phyloP scores from a whole-genome alignment of 1,140 invertebrate genomes.

The Bombus terrestris region DNA sequence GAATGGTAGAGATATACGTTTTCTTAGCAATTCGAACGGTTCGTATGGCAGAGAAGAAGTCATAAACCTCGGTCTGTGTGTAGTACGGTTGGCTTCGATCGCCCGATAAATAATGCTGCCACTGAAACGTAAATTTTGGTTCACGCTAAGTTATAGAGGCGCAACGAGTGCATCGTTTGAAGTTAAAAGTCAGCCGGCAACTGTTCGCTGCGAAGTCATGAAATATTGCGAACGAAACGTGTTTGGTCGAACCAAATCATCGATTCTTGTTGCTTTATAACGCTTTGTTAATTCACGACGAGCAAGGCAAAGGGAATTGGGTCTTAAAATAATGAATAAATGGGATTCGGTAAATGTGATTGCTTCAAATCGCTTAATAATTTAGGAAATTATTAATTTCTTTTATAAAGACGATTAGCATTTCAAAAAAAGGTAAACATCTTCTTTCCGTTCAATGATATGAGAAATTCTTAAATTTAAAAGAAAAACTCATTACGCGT shows the following conservation, averaged over 20 bases:
- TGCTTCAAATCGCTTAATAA: no score
- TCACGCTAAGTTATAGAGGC: conserved; percentile 29
- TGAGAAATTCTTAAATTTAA: no score
- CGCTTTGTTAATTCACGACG: not conserved
- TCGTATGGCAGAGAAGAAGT: conserved; percentile 35
- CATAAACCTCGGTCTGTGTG: conserved; percentile 32
- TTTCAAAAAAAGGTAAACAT: no score
- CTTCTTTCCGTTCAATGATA: no score
- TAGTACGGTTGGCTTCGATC: not conserved
- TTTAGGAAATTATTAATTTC: no score
- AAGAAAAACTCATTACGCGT: not conserved
- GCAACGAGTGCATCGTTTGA: conserved; percentile 35
- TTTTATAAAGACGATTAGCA: no score
- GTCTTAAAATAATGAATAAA: not conserved
- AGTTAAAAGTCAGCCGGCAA: conserved; percentile 17
- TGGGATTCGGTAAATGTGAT: no score
- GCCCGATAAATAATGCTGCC: conserved; percentile 44
- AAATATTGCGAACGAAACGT: not conserved
- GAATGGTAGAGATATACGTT: conserved; percentile 26
- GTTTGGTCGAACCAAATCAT: not conserved
- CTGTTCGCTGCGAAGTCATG: not conserved
- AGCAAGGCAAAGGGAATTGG: not conserved
- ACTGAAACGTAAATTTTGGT: conserved; percentile 39
- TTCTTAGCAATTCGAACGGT: conserved; percentile 39
- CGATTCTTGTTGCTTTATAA: not conserved